Conservation (phyloP, 2,888 invertebrate species). For the Branchipolynoe longqiensis region DNA sequence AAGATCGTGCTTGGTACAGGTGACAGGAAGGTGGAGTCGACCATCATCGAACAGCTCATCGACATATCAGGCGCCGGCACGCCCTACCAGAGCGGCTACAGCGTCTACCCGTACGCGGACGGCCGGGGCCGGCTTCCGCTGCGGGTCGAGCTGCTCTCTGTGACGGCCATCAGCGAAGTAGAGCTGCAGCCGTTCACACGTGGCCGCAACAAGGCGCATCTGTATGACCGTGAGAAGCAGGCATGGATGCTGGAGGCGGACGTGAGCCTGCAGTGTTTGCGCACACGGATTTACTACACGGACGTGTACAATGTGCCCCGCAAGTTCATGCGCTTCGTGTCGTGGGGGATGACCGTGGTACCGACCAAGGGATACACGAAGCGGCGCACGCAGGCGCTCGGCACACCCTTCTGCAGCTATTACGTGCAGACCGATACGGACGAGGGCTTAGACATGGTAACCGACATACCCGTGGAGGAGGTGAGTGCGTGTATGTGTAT, state of each 20-base stretch:
- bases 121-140: conserved; percentile 84
- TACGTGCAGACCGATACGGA: conserved; percentile 89
- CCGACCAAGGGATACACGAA: conserved; percentile 60
- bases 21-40: conserved; percentile 75
- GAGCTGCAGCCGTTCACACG: conserved; percentile 75
- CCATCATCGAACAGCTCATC: conserved; percentile 75
- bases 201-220: conserved; percentile 82
- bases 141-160: conserved; percentile 88
- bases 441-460: conserved; percentile 91
- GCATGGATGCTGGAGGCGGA: conserved; percentile 91
- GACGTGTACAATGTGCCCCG: conserved; percentile 87
- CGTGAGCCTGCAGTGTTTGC: conserved; percentile 88
- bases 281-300: conserved; percentile 86
- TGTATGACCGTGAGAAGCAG: conserved; percentile 91
- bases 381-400: conserved; percentile 85
- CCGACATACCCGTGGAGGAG: conserved; percentile 88
- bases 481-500: conserved; percentile 82
- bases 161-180: conserved; percentile 87
- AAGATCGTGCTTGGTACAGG: conserved; percentile 83
- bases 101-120: conserved; percentile 72
- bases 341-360: conserved; percentile 70
- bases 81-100: conserved; percentile 73
- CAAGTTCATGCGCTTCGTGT: conserved; percentile 86
- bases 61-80: conserved; percentile 76
- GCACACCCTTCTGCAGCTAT: conserved; percentile 89